phyloP scores from a whole-genome alignment of 2,113 vertebrate species.

The Leiothrix lutea region DNA sequence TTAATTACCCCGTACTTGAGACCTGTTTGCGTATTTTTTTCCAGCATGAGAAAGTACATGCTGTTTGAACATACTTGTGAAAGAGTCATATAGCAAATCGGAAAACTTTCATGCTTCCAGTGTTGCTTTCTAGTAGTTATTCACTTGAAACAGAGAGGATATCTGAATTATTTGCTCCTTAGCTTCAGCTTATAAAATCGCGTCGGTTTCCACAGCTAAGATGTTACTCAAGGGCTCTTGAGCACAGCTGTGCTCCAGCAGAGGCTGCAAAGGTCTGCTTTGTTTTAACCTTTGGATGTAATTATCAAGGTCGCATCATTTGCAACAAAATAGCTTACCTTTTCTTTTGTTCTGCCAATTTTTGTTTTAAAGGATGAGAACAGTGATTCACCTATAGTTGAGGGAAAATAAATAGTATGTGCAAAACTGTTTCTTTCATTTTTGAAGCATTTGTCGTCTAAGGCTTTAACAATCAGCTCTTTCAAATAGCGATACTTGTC shows the following conservation, averaged over 20 bases:
- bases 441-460: background rate
- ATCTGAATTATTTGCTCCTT: background rate
- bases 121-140: background rate
- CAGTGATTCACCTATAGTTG: background rate
- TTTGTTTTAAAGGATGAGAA: background rate
- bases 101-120: background rate
- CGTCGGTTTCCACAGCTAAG: background rate
- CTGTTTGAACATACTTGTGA: background rate
- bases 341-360: background rate
- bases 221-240: background rate
- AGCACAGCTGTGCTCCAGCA: background rate
- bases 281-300: background rate
- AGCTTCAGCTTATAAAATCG: background rate
- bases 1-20: background rate
- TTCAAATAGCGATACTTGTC: background rate
- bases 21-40: background rate
- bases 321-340: background rate
- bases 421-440: background rate
- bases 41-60: background rate
- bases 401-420: background rate
- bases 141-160: background rate
- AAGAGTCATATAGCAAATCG: background rate
- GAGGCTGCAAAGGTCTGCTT: background rate
- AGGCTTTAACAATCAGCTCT: background rate
- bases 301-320: background rate